These are phyloP conservation scores for Pseudanteris insignis DNA, from an alignment of 2,888 invertebrate genomes.

Conservation along the genomic window DNA sequence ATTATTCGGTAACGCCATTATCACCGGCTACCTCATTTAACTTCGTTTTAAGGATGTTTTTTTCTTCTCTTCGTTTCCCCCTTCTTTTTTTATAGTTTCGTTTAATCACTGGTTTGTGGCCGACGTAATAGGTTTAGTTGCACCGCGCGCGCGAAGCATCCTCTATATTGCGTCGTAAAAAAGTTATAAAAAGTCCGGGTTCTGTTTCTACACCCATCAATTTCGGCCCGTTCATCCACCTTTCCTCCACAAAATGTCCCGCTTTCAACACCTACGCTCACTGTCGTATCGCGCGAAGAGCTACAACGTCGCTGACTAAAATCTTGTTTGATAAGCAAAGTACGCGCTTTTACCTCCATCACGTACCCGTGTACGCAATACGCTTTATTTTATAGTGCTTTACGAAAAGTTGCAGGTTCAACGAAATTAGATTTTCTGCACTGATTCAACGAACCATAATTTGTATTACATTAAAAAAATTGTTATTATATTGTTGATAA, in stretches of 20 bases:
- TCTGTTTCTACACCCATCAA: conserved; percentile 44
- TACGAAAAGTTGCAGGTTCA: no score
- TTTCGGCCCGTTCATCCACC: conserved; percentile 35
- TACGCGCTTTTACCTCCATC: conserved; percentile 32
- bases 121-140: conserved; percentile 65
- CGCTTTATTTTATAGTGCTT: conserved; percentile 18
- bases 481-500: no score
- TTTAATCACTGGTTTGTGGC: conserved; percentile 61
- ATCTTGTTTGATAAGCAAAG: conserved; percentile 40
- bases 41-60: conserved; percentile 60
- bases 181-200: conserved; percentile 60
- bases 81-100: conserved; percentile 56
- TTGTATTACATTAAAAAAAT: no score
- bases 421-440: no score
- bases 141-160: conserved; percentile 50
- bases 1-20: conserved; percentile 55
- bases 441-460: no score
- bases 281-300: conserved; percentile 15
- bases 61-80: conserved; percentile 44
- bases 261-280: conserved; percentile 32
- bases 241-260: conserved; percentile 22
- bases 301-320: conserved; percentile 9
- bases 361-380: conserved; percentile 16
- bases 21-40: conserved; percentile 61
- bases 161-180: conserved; percentile 63